Conservation (phyloP, 35 echinoderm and acorn worm species). For the Holothuria glaberrima region DNA sequence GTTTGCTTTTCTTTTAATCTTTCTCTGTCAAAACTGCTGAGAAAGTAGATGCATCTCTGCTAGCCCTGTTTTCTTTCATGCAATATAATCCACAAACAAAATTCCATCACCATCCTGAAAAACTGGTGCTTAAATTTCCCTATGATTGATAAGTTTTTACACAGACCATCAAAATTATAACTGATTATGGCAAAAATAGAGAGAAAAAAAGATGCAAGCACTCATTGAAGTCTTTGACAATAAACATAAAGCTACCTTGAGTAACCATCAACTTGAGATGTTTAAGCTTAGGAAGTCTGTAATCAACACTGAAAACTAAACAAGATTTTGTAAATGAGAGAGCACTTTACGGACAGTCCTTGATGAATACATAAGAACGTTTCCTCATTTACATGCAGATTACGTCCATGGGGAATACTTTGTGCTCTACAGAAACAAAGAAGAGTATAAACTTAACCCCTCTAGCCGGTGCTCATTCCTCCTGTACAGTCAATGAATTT, state of each 20-base stretch:
- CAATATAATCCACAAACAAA: no score
- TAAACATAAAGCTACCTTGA: constrained; percentile 2
- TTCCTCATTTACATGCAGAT: constrained; percentile 59
- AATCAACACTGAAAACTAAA: constrained; percentile 60
- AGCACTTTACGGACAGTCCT: constrained; percentile 36
- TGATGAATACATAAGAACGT: constrained; percentile 40
- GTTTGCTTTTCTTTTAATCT: no score
- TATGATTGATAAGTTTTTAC: no score
- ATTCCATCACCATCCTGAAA: no score
- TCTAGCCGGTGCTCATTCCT: constrained; percentile 48
- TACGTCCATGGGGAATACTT: constrained; percentile 44
- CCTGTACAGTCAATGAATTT: constrained; percentile 51
- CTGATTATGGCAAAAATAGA: no score
- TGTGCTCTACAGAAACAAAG: constrained; percentile 12
- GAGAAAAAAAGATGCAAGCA: background rate
- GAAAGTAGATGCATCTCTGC: no score
- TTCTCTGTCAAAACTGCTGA: no score
- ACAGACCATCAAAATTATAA: no score
- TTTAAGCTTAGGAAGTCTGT: constrained; percentile 26
- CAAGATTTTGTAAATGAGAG: constrained; percentile 34
- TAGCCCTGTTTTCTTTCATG: no score
- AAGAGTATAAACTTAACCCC: constrained; percentile 29
- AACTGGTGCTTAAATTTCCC: no score
- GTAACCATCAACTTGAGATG: constrained; percentile 28
- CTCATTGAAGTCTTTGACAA: constrained; percentile 11